Evolutionary conservation across 1,140 invertebrate genomes (phyloP), one percentile per base, ranked within the genome.

Genomic region (Lamellibrachia luymesi): DNA sequence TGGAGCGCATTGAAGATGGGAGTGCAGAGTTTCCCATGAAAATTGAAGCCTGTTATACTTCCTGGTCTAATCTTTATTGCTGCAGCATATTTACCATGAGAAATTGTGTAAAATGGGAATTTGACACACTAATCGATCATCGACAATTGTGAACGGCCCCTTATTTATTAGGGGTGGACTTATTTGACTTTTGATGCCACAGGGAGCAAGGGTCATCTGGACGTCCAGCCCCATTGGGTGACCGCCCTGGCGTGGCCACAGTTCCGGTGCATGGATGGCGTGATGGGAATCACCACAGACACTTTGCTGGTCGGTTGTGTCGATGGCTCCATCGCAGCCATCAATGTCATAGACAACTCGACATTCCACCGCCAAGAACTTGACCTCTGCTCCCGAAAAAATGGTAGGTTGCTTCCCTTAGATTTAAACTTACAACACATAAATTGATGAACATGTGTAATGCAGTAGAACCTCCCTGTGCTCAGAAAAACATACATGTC

Each of bases 221-320:
- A 96, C 91, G 92, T 95, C 10, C 95, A 96, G 93, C 94, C 95
- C 10, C 94, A 95, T 89, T 95, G 94, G 94, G 96, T 97, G 92
- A 97, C 97, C 10, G 96, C 95, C 25, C 94, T 97, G 92, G 95
- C 96, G 49, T 97, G 96, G 97, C 97, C 97, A 0, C 96, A 95
- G 93, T 94, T 94, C 91, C 95, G 95, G 94, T 93, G 95, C 91
- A 94, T 95, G 93, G 95, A 96, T 2, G 95, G 93, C 64, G 94
- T 93, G 94, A 94, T 94, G 92, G 96, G 94, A 93, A 94, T 94
- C 92, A 96, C 92, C 25, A 95, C 95, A 50, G 97, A 97, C 94
- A 95, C 94, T 92, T 94, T 97, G 49, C 94, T 97, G 22, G 95
- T 97, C 51, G 97, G 97, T 0, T 95, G 96, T 90, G 96, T 97